Percentiles rank a stretch among this genome's conserved stretches.
Conservation (phyloP, 1,140 invertebrate genomes). For the Pissodes strobi region DNA sequence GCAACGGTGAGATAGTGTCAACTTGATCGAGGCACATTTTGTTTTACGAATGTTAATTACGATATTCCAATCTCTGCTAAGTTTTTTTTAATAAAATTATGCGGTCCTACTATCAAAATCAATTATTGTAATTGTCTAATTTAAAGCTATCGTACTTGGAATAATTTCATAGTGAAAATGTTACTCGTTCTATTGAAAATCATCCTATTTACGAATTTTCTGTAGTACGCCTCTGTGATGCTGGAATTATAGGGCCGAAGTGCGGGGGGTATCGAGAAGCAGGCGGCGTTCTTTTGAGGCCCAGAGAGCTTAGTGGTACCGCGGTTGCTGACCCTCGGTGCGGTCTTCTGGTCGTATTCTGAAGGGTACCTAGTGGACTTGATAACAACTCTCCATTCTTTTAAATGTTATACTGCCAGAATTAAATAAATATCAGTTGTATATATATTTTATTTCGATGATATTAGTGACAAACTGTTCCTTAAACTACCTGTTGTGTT, state of each 20-base stretch:
- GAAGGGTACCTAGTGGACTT: slow-evolving; percentile 26
- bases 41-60: too few relatives aligned
- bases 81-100: too few relatives aligned
- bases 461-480: too few relatives aligned
- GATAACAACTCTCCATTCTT: slow-evolving; percentile 4
- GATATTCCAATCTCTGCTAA: too few relatives aligned
- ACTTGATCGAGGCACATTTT: too few relatives aligned
- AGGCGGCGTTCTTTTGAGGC: slow-evolving; percentile 31
- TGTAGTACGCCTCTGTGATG: slow-evolving; percentile 18
- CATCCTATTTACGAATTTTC: neutral
- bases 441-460: neutral
- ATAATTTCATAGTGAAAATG: too few relatives aligned
- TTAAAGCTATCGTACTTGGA: too few relatives aligned
- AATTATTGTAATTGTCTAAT: too few relatives aligned
- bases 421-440: neutral
- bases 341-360: slow-evolving; percentile 28
- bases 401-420: neutral
- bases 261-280: slow-evolving; percentile 8
- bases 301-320: slow-evolving; percentile 27
- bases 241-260: slow-evolving; percentile 12
- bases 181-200: neutral
- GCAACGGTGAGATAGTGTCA: too few relatives aligned
- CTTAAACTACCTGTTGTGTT: too few relatives aligned
- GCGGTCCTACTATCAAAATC: too few relatives aligned
- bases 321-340: slow-evolving; percentile 31